A percentile compares a stretch with the other conserved stretches of the same genome.
Conservation (phyloP, 1,140 invertebrate species). For the Macrobrachium rosenbergii region DNA sequence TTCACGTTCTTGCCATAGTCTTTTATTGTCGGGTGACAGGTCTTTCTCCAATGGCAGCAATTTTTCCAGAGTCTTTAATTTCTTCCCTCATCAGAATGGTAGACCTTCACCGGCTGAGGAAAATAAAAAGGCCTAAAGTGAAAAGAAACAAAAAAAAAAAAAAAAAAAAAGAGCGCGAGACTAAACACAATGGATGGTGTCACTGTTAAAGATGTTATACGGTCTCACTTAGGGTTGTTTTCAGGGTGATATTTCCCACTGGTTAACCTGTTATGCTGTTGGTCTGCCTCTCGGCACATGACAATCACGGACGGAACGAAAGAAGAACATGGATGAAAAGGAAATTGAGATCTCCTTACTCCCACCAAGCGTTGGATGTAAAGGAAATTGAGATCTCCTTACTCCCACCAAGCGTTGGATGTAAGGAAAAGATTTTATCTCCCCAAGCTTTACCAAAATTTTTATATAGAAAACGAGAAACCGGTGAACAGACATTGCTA, state of each 20-base stretch:
- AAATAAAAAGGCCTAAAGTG: background rate
- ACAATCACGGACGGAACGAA: no score
- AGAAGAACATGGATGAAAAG: no score
- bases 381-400: no score
- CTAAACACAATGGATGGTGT: background rate
- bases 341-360: no score
- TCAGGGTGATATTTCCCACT: conserved; percentile 15
- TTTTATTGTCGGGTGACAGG: conserved; percentile 35
- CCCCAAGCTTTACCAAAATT: no score
- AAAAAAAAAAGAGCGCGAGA: background rate
- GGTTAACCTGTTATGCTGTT: no score
- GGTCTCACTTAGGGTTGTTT: background rate
- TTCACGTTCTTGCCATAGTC: background rate
- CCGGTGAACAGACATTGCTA: no score
- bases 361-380: no score
- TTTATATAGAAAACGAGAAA: no score
- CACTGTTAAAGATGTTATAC: background rate
- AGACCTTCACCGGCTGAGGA: background rate
- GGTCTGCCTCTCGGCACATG: no score
- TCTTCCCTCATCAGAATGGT: background rate
- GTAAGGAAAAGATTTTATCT: no score
- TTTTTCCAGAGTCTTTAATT: background rate
- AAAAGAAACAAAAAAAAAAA: background rate
- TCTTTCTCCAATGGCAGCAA: background rate
- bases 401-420: no score